Conservation (phyloP, 2,888 invertebrate genomes). For the Malthinus flaveolus region DNA sequence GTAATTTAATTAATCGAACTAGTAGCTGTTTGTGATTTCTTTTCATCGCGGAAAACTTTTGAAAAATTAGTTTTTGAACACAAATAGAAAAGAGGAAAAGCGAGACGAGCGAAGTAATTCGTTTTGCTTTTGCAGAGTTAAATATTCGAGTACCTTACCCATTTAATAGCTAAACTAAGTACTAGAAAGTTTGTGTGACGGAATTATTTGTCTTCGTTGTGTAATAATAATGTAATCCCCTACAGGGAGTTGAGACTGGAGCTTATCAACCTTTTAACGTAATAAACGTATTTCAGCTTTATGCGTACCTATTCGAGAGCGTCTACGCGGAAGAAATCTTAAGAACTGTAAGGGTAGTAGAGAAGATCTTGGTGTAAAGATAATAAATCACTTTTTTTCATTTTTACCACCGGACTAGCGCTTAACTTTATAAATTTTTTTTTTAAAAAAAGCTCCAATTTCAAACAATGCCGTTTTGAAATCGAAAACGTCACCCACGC, state of each 20-base stretch:
- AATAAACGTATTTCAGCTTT: constrained; percentile 19
- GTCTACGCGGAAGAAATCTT: constrained; percentile 5
- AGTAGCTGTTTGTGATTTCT: no score
- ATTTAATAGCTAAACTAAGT: no score
- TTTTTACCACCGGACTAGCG: background rate
- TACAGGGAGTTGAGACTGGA: constrained; percentile 10
- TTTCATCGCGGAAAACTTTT: no score
- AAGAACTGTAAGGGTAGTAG: background rate
- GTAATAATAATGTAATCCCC: constrained; percentile 25
- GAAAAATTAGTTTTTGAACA: no score
- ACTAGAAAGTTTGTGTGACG: constrained; percentile 17
- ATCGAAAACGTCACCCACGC: background rate
- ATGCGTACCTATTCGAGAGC: constrained; percentile 14
- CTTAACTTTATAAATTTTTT: background rate
- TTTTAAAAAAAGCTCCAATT: constrained; percentile 1
- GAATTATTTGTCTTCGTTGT: constrained; percentile 26
- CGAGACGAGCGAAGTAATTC: no score
- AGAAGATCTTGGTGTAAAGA: constrained; percentile 1
- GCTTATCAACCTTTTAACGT: constrained; percentile 26
- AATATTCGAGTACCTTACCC: no score
- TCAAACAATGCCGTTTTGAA: background rate
- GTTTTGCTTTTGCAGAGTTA: no score
- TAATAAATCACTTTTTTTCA: constrained; percentile 15
- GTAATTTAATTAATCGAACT: no score
- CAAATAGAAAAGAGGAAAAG: no score